These are phyloP conservation scores for Ruditapes philippinarum DNA, from an alignment of 1,140 invertebrate species.

Conservation along the genomic window DNA sequence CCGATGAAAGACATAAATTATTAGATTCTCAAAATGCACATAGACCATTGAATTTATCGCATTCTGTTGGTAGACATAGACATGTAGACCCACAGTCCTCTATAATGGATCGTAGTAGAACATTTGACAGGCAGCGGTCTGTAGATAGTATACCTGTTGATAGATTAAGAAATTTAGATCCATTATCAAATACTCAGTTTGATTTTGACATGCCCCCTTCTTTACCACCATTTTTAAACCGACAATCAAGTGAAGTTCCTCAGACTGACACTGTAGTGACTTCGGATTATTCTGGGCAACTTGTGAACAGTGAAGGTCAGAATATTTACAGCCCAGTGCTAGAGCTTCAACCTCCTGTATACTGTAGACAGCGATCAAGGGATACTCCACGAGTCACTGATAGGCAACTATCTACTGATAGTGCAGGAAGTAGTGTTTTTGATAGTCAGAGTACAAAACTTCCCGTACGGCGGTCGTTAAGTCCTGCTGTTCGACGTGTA, in stretches of 20 bases:
- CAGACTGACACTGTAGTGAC: conserved; percentile 2
- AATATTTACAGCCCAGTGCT: conserved; percentile 65
- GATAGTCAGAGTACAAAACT: not conserved
- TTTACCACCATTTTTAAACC: conserved; percentile 47
- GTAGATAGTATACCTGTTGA: conserved; percentile 61
- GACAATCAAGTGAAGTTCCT: conserved; percentile 36
- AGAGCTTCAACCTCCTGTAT: conserved; percentile 57
- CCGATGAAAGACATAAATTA: not conserved
- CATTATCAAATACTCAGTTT: conserved; percentile 37
- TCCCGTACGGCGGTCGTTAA: conserved; percentile 48
- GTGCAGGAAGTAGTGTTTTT: not conserved
- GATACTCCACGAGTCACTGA: conserved; percentile 43
- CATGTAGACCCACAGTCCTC: conserved; percentile 29
- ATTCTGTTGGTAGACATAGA: conserved; percentile 46
- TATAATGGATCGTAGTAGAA: conserved; percentile 37
- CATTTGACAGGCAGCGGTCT: conserved; percentile 45
- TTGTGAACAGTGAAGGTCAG: conserved; percentile 53
- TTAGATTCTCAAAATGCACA: conserved; percentile 38
- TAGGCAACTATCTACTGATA: conserved; percentile 55
- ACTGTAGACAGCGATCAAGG: conserved; percentile 42
- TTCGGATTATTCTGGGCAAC: not conserved
- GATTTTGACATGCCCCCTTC: conserved; percentile 60
- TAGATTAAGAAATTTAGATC: conserved; percentile 31
- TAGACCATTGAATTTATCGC: conserved; percentile 56
- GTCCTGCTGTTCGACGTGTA: conserved; percentile 34